phyloP scores from a whole-genome alignment of 2,797 vertebrate species.

The Gymnocypris eckloni region DNA sequence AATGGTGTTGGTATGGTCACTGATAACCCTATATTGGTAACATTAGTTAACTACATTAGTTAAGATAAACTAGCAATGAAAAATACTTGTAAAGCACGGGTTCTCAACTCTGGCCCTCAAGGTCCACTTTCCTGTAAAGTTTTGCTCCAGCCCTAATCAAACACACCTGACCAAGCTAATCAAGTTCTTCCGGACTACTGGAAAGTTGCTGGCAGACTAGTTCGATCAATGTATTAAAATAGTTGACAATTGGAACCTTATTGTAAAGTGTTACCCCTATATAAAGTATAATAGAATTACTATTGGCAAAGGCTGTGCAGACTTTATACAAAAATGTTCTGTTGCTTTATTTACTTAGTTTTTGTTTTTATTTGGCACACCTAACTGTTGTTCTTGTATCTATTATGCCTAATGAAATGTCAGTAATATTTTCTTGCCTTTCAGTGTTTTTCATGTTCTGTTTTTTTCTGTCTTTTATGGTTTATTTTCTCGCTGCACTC shows the following conservation, averaged over 20 bases:
- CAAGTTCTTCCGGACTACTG: neutral
- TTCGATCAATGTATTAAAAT: neutral
- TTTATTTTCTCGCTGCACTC: slow-evolving; percentile 49
- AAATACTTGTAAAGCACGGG: neutral
- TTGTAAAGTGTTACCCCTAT: too few relatives aligned
- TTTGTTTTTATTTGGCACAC: slow-evolving; percentile 44
- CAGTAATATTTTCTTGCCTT: slow-evolving; percentile 49
- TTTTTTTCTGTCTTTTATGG: slow-evolving; percentile 1
- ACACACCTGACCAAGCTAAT: too few relatives aligned
- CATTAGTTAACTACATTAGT: too few relatives aligned
- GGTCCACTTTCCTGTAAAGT: neutral
- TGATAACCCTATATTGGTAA: neutral
- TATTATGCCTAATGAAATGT: slow-evolving; percentile 58
- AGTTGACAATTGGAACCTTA: neutral
- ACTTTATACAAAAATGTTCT: neutral
- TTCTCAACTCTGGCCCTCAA: neutral
- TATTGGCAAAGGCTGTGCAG: neutral
- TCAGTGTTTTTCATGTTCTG: slow-evolving; percentile 30
- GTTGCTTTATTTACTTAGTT: slow-evolving; percentile 10
- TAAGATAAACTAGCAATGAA: neutral
- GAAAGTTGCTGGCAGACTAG: neutral
- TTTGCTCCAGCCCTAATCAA: too few relatives aligned
- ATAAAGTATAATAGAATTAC: neutral
- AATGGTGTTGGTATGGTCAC: neutral
- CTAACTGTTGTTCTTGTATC: slow-evolving; percentile 48